Evolutionary conservation across 2,888 invertebrate genomes (phyloP), one percentile per base, ranked within the genome.

Genomic region (Chamaedrilus cognettii): DNA sequence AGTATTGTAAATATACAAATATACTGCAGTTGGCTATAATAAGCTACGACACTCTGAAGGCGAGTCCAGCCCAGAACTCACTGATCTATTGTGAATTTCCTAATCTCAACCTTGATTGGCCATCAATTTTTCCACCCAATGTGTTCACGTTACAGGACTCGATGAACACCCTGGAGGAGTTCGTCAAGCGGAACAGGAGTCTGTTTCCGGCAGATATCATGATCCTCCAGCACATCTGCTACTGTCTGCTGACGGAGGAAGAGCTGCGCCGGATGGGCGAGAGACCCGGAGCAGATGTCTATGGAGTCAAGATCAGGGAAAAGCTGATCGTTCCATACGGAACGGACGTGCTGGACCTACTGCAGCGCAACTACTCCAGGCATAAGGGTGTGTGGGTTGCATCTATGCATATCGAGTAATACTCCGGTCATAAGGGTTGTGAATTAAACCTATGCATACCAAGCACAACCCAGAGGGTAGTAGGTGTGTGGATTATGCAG

Each of bases 271-370:
- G 58, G n/a, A 73, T 73, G n/a, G 71, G 72, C 2, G 72, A 68
- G n/a, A 23, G 50, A 0, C 67, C 72, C 5, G 73, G 71, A 23
- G 66, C 72, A 7, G 71, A 69, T 5, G 60, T 71, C 2, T 73
- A 71, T 42, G 73, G 73, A 3, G 65, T 71, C 28, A 73, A 69
- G 42, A 59, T 73, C 42, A 26, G 60, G 23, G 73, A 73, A 42
- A 71, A 65, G 51, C 50, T 73, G 34, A 68, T 73, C 26, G 70
- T 73, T 11, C 73, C 73, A 0, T 57, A 66, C 35, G 73, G 73
- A 4, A 67, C 66, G n/a, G 69, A 73, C 51, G 62, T 70, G 51
- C 51, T 62, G 11, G 60, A 69, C 26, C 35, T 70, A 11, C 60
- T 73, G 15, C 42, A 51, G 7, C 49, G 58, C 3, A 66, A 70